Evolutionary conservation across 2,797 vertebrate genomes (phyloP).

Genomic region (Microtus agrestis): DNA sequence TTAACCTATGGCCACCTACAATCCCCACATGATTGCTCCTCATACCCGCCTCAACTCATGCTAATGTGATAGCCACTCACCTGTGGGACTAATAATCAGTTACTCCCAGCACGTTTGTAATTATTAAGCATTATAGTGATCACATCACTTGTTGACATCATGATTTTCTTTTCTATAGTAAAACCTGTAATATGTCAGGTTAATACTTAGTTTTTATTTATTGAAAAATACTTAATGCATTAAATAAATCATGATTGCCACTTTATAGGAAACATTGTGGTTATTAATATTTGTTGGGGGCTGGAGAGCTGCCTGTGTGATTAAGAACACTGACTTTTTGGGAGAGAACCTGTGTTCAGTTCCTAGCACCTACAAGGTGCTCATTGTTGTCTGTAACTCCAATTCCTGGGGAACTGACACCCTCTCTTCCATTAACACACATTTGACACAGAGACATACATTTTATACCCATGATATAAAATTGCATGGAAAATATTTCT

Average conservation of each 20-base stretch:
- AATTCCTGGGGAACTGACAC: neutral
- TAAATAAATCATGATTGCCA: neutral
- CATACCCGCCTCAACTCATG: neutral
- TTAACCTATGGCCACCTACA: neutral
- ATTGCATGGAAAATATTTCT: neutral
- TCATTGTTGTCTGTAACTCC: neutral
- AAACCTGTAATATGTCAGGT: neutral
- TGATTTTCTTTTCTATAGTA: neutral
- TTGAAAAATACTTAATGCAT: neutral
- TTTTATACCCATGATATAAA: neutral
- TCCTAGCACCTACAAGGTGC: neutral
- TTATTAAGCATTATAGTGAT: neutral
- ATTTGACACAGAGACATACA: neutral
- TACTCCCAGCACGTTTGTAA: neutral
- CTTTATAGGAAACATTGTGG: constrained; percentile 37
- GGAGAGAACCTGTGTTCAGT: neutral
- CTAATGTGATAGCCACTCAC: neutral
- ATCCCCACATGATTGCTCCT: neutral
- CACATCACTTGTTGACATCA: neutral
- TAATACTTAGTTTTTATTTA: neutral
- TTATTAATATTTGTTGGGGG: neutral
- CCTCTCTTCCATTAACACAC: neutral
- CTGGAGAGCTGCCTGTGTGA: neutral
- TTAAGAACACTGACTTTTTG: neutral
- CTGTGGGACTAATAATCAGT: neutral